Percentiles rank a stretch among this genome's conserved stretches.
Conservation (phyloP, 2,113 vertebrate genomes). For the Ornithorhynchus anatinus region DNA sequence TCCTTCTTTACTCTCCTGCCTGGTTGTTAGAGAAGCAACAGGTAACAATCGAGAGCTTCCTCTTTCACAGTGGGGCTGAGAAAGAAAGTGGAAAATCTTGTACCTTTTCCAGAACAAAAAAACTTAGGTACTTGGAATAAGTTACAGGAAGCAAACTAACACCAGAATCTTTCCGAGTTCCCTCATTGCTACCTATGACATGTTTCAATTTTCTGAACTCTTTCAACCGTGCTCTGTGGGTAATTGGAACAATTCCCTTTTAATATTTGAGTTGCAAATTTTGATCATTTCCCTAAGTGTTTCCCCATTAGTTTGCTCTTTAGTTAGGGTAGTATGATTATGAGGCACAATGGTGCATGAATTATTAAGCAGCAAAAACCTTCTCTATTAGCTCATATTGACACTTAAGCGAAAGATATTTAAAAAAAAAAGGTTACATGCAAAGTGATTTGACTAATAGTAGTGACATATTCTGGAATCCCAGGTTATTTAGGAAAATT, state of each 20-base stretch:
- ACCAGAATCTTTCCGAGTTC: not conserved
- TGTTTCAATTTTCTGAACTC: not conserved
- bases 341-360: constrained; percentile 26
- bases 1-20: no score
- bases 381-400: constrained; percentile 46
- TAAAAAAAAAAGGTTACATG: constrained; percentile 49
- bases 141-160: not conserved
- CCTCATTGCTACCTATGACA: not conserved
- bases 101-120: not conserved
- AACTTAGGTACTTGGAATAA: not conserved
- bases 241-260: constrained; percentile 1
- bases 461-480: constrained; percentile 45
- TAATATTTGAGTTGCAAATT: not conserved
- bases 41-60: no score
- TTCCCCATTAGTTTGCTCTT: constrained; percentile 8
- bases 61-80: no score
- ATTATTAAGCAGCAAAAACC: constrained; percentile 30
- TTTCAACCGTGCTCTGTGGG: constrained; percentile 9
- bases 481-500: constrained; percentile 50
- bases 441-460: constrained; percentile 65
- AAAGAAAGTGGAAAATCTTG: no score
- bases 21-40: no score
- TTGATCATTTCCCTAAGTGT: constrained; percentile 1
- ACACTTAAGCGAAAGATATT: constrained; percentile 49
- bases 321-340: not conserved